These are phyloP conservation scores for Cryptoprocta ferox DNA, from an alignment of 2,797 vertebrate genomes.

Conservation along the genomic window DNA sequence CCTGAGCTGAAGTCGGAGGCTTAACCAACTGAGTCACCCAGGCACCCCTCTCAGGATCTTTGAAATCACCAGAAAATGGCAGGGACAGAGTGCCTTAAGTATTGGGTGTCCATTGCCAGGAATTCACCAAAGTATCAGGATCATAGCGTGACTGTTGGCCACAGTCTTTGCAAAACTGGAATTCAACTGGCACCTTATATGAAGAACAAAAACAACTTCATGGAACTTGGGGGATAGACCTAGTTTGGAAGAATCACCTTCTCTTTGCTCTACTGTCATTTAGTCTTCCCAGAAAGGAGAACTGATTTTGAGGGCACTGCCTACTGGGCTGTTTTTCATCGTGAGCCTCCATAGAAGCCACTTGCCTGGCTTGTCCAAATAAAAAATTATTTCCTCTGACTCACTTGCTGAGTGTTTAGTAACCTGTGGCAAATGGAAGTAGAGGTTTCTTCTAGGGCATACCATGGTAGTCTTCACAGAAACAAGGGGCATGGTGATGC, in stretches of 20 bases:
- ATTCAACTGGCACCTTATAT: too few relatives aligned
- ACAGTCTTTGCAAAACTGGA: too few relatives aligned
- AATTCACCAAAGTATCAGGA: not conserved
- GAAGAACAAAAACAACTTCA: not conserved
- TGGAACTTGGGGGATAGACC: not conserved
- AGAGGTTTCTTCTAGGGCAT: not conserved
- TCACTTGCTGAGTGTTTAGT: not conserved
- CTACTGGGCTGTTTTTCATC: not conserved
- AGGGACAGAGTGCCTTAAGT: not conserved
- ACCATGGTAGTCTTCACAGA: not conserved
- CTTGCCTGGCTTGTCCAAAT: not conserved
- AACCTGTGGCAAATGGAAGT: not conserved
- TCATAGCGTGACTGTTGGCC: accelerated
- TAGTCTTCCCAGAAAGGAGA: not conserved
- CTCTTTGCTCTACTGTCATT: not conserved
- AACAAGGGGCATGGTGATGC: not conserved
- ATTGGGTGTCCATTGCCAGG: not conserved
- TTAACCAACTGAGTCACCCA: too few relatives aligned
- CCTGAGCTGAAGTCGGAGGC: too few relatives aligned
- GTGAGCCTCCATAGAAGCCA: accelerated
- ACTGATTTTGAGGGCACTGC: too few relatives aligned
- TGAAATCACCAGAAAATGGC: not conserved
- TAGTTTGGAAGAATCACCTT: not conserved
- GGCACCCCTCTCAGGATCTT: not conserved
- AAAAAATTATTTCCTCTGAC: not conserved